Base-by-base conservation (phyloP, 23 tunicate species). In the Halocynthia aurantium region DNA sequence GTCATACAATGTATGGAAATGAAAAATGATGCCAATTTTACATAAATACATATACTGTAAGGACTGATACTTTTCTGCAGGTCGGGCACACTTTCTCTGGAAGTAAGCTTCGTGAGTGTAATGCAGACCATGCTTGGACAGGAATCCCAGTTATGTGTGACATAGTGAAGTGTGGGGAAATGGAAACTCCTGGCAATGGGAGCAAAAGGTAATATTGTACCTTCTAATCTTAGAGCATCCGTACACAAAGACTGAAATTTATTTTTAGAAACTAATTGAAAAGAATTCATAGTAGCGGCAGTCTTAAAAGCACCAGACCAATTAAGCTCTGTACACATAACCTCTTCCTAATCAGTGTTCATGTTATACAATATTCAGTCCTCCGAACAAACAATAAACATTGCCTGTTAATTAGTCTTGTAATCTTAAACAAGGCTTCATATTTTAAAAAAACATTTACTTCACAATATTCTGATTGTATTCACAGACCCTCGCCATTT, bases 21-120 rank as follows among this genome's bases (percentile, higher is more conserved):
- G 17, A 15, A n/a, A 58, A 58, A 58, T 58, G 17, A n/a, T 13
- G 1, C 15, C n/a, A 58, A 58, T 58, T 58, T 58, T 4, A 58
- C 17, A 58, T 58, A n/a, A 13, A 13, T n/a, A 58, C 15, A 58
- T 58, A 13, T 13, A 58, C 15, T 15, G 15, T 58, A 13, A 58
- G 17, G 63, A 72, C n/a, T 44, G 15, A 1, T n/a, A 44, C 15
- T n/a, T 72, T 81, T 57, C 44, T 69, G 10, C 69, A 91, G 97
- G 89, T 86, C 18, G 98, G 98, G 9, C 67, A 78, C 73, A 72
- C 68, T 18, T 66, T 92, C 51, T 71, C 84, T 40, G 98, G 98
- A 44, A 77, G 84, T n/a, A 81, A 61, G 70, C 22, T 58, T 6
- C 72, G 98, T 19, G 79, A 75, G 13, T 92, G 98, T 61, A 81